phyloP scores from a whole-genome alignment of 2,888 invertebrate genomes.

The Opisthograptis luteolata region DNA sequence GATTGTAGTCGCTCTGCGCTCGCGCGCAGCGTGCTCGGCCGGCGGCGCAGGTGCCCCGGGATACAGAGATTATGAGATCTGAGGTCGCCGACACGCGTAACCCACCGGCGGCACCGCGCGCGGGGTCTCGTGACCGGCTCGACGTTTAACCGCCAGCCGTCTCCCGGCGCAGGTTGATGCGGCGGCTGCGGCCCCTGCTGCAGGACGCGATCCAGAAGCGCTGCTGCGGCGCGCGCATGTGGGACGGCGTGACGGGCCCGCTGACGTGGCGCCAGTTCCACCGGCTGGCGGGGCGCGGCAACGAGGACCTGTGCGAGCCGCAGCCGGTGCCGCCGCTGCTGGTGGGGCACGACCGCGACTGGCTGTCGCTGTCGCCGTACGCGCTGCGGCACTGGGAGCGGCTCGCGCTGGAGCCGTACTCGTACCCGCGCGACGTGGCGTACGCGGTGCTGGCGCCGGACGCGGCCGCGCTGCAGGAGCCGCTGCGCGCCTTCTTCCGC shows the following conservation, averaged over 20 bases:
- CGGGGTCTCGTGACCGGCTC: too few species aligned
- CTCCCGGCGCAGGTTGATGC: slow-evolving; percentile 85
- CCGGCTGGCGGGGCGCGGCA: slow-evolving; percentile 96
- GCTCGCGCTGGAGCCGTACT: slow-evolving; percentile 97
- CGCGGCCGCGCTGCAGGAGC: slow-evolving; percentile 91
- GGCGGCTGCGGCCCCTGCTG: slow-evolving; percentile 94
- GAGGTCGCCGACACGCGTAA: background rate
- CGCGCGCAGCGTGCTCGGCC: background rate
- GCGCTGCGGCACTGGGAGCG: slow-evolving; percentile 98
- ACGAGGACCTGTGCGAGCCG: slow-evolving; percentile 97
- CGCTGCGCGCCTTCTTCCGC: slow-evolving; percentile 94
- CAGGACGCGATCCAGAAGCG: slow-evolving; percentile 98
- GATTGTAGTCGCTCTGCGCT: slow-evolving; percentile 7
- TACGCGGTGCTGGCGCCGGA: slow-evolving; percentile 98
- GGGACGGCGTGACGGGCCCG: slow-evolving; percentile 98
- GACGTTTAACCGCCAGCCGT: background rate
- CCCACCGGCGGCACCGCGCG: too few species aligned
- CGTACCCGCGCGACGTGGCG: slow-evolving; percentile 96
- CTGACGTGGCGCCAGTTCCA: slow-evolving; percentile 99
- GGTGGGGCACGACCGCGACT: slow-evolving; percentile 97
- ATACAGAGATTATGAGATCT: slow-evolving; percentile 25
- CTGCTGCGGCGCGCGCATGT: slow-evolving; percentile 92
- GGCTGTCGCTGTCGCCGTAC: slow-evolving; percentile 97
- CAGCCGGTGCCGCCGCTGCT: slow-evolving; percentile 98
- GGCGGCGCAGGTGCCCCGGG: slow-evolving; percentile 9